Evolutionary conservation across 1,140 invertebrate species (phyloP).

Genomic region (Brachionus sp.): DNA sequence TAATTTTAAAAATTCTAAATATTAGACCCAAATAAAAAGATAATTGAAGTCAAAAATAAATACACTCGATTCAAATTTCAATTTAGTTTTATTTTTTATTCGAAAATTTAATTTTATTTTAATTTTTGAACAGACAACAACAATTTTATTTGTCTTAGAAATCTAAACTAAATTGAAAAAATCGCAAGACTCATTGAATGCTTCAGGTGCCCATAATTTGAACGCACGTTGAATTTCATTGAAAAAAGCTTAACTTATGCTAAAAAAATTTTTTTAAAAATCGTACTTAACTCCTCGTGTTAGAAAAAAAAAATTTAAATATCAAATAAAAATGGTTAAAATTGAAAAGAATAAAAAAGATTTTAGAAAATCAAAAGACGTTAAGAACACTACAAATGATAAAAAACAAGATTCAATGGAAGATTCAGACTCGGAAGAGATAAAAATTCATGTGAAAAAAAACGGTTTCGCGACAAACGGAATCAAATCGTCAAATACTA

Average conservation of each 20-base stretch:
- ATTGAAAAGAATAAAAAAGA: conserved; percentile 1
- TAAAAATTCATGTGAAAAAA: conserved; percentile 38
- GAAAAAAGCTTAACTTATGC: not conserved
- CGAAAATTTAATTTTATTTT: not conserved
- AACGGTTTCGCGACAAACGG: not conserved
- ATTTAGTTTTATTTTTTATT: not conserved
- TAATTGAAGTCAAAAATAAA: too few species aligned
- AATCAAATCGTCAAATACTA: not conserved
- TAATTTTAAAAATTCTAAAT: too few species aligned
- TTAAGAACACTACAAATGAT: not conserved
- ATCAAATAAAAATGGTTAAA: conserved; percentile 4
- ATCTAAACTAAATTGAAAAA: not conserved
- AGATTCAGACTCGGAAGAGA: conserved; percentile 3
- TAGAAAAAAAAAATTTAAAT: not conserved
- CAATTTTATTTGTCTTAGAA: not conserved
- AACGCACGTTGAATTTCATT: conserved; percentile 28
- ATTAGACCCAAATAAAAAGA: too few species aligned
- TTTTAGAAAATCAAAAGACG: not conserved
- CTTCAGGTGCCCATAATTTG: conserved; percentile 16
- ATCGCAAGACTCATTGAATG: not conserved
- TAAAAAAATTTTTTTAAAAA: not conserved
- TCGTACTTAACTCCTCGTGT: conserved; percentile 11
- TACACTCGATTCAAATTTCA: too few species aligned
- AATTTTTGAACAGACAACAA: not conserved
- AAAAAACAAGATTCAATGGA: not conserved